Percentiles rank a stretch among this genome's conserved stretches.
Evolutionary conservation across 2,113 vertebrate species (phyloP).

Genomic region (Sceloporus undulatus): DNA sequence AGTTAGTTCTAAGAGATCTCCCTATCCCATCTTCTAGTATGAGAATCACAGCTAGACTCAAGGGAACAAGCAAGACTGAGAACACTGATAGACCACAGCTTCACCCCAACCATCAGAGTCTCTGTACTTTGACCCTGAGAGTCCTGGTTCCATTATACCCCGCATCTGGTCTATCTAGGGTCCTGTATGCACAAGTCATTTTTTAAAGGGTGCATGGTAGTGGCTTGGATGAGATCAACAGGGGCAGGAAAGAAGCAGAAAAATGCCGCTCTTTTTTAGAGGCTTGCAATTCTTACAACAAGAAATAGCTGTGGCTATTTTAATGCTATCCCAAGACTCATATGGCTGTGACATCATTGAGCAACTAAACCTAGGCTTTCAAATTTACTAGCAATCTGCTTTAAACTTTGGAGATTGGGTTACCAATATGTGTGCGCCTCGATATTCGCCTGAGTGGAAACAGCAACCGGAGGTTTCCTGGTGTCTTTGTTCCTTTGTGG

Average conservation of each 20-base stretch:
- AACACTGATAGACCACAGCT: no score
- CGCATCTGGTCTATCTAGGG: not conserved
- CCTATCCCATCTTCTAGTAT: not conserved
- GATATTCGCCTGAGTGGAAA: constrained; percentile 64
- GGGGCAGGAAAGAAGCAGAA: not conserved
- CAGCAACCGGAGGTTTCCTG: constrained; percentile 49
- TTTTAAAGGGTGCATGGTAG: not conserved
- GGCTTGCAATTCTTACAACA: constrained; percentile 54
- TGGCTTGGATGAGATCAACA: not conserved
- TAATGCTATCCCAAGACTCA: constrained; percentile 69
- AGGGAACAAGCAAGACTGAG: no score
- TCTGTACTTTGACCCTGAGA: no score
- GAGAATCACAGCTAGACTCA: not conserved
- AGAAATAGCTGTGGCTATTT: constrained; percentile 77
- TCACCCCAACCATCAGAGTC: no score
- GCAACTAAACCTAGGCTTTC: constrained; percentile 65
- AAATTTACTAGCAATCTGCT: constrained; percentile 74
- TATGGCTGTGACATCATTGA: constrained; percentile 72
- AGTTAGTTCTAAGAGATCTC: not conserved
- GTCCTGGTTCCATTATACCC: no score
- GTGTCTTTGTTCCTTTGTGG: constrained; percentile 52
- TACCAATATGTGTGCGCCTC: constrained; percentile 67
- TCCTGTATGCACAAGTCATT: not conserved
- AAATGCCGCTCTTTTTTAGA: constrained; percentile 42
- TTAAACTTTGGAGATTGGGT: constrained; percentile 69